A percentile compares a stretch with the other conserved stretches of the same genome.
phyloP scores from a whole-genome alignment of 37 sponge, comb jelly and placozoan genomes.

The Cladorhizidae sp. region DNA sequence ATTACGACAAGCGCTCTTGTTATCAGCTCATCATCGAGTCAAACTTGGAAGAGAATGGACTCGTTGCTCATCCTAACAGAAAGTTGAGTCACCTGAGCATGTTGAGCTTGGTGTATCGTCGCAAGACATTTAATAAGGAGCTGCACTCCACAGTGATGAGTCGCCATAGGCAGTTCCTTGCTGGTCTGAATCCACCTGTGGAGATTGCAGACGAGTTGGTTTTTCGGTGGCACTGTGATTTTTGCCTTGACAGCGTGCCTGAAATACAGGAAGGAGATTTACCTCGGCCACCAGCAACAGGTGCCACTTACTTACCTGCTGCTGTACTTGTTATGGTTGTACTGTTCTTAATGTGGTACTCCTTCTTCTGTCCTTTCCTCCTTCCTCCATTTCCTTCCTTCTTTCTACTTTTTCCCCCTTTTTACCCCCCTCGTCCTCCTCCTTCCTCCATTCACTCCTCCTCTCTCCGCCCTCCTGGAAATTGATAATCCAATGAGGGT shows the following conservation, averaged over 20 bases:
- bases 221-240: constrained; percentile 76
- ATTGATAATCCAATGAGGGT: too few relatives aligned
- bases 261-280: constrained; percentile 64
- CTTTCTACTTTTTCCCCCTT: too few relatives aligned
- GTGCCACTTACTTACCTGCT: neutral
- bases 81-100: constrained; percentile 5
- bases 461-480: too few relatives aligned
- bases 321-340: too few relatives aligned
- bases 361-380: too few relatives aligned
- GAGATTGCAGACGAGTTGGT: constrained; percentile 57
- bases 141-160: constrained; percentile 18
- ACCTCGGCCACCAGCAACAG: constrained; percentile 60
- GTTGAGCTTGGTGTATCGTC: constrained; percentile 48
- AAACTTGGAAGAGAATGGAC: constrained; percentile 23
- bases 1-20: constrained; percentile 19
- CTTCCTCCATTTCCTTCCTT: too few relatives aligned
- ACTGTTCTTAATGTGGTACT: too few relatives aligned
- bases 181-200: constrained; percentile 39
- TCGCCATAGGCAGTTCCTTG: constrained; percentile 72
- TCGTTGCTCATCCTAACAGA: neutral
- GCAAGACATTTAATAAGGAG: constrained; percentile 32
- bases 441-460: too few relatives aligned
- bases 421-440: too few relatives aligned
- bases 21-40: constrained; percentile 77
- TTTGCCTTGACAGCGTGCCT: constrained; percentile 63